phyloP scores from a whole-genome alignment of 2,113 vertebrate genomes.

The Falcunculus frontatus region DNA sequence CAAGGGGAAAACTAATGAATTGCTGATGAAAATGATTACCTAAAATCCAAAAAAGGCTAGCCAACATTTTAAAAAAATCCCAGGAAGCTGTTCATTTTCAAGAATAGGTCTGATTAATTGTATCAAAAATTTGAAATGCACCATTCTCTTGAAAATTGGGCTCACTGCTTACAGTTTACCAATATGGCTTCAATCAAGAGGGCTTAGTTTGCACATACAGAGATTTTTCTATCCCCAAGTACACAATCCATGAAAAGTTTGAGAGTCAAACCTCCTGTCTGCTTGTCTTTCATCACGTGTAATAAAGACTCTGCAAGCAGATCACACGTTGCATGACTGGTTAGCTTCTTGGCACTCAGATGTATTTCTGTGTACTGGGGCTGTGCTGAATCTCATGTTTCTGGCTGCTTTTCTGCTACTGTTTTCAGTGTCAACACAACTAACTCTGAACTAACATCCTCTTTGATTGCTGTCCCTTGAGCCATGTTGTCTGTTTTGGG shows the following conservation, averaged over 20 bases:
- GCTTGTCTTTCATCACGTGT: not conserved
- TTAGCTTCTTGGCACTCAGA: constrained; percentile 4
- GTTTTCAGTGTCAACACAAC: not conserved
- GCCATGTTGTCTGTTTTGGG: not conserved
- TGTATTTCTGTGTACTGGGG: not conserved
- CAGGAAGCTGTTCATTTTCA: not conserved
- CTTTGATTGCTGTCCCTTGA: not conserved
- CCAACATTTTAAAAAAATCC: too few species aligned
- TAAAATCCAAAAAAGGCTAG: not conserved
- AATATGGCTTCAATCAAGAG: not conserved
- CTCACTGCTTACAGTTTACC: not conserved
- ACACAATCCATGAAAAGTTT: not conserved
- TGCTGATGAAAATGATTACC: not conserved
- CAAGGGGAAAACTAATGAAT: not conserved
- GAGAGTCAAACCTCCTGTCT: not conserved
- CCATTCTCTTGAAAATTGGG: not conserved
- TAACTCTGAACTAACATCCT: not conserved
- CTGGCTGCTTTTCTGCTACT: constrained; percentile 24
- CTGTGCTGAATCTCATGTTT: not conserved
- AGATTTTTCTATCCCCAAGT: not conserved
- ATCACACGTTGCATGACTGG: not conserved
- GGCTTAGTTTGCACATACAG: not conserved
- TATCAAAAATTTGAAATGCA: not conserved
- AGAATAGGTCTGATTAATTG: not conserved
- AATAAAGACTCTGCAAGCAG: constrained; percentile 19